Percentiles rank a stretch among this genome's conserved stretches.
phyloP scores from a whole-genome alignment of 2,113 vertebrate genomes.

The Rissa tridactyla region DNA sequence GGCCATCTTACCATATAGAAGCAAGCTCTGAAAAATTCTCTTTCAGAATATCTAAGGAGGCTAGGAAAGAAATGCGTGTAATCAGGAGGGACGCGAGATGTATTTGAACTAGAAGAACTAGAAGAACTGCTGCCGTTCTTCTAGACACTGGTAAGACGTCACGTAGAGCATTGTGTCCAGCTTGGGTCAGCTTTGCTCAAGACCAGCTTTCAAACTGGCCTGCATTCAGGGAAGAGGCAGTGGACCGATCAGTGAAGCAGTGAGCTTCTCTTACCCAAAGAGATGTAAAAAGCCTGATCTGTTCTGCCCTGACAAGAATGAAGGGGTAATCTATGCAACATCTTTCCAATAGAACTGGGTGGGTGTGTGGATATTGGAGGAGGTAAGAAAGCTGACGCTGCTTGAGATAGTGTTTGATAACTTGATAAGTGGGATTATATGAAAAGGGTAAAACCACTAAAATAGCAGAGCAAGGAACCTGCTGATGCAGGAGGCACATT shows the following conservation, averaged over 20 bases:
- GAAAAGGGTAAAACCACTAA: conserved; percentile 5
- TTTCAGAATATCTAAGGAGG: neutral
- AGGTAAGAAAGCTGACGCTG: conserved; percentile 29
- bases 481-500: neutral
- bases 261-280: neutral
- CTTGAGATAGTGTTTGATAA: neutral
- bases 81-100: neutral
- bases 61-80: neutral
- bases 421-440: conserved; percentile 15
- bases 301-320: neutral
- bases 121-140: neutral
- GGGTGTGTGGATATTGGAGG: neutral
- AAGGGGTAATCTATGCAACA: neutral
- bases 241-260: neutral
- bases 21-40: neutral
- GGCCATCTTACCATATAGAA: neutral
- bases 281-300: neutral
- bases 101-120: neutral
- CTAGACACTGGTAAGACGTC: neutral
- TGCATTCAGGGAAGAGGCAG: neutral
- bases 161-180: neutral
- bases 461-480: neutral
- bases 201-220: neutral
- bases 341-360: neutral
- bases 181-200: neutral